Conservation (phyloP, 2,113 vertebrate species). For the Burhinus bistriatus region DNA sequence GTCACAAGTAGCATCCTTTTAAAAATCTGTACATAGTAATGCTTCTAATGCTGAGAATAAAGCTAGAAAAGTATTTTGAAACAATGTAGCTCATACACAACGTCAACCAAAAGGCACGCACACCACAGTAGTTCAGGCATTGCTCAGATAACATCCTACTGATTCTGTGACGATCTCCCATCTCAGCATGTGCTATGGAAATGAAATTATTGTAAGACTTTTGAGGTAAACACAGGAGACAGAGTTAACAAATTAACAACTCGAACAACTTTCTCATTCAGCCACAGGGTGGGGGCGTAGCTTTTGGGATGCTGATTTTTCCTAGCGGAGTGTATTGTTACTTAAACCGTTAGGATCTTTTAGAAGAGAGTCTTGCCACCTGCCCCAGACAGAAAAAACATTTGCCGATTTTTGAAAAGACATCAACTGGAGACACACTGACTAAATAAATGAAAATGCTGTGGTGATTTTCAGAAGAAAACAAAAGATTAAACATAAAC, state of each 20-base stretch:
- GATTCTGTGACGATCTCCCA: neutral
- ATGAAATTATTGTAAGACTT: neutral
- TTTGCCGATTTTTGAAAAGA: neutral
- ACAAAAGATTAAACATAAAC: neutral
- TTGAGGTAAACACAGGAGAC: neutral
- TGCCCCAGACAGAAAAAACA: neutral
- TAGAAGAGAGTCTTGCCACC: neutral
- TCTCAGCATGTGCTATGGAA: neutral
- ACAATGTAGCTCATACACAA: neutral
- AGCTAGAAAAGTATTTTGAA: neutral
- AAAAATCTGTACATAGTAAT: neutral
- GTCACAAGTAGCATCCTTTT: neutral
- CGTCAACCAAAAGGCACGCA: neutral
- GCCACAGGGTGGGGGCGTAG: slow-evolving; percentile 45
- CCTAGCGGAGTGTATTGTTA: neutral
- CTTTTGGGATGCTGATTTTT: slow-evolving; percentile 2
- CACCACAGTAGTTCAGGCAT: neutral
- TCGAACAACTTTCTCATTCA: neutral
- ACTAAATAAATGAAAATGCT: neutral
- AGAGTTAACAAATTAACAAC: neutral
- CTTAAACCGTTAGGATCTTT: neutral
- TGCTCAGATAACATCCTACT: neutral
- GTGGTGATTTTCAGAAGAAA: neutral
- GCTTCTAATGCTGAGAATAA: neutral
- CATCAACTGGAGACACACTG: neutral